Conservation (phyloP, 2,888 invertebrate genomes). For the Erebia aethiops region DNA sequence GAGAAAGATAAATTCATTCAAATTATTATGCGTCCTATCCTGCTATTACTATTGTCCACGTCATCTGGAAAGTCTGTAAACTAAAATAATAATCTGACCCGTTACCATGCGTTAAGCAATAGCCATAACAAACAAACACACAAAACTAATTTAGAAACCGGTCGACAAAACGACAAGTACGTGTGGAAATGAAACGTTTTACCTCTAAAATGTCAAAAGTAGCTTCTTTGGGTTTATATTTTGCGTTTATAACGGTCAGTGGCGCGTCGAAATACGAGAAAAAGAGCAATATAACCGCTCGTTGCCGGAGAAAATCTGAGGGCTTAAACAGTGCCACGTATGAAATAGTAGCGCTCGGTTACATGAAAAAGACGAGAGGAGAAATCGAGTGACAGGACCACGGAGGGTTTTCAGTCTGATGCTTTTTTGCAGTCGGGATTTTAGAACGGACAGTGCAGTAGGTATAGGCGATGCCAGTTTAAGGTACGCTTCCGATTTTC, state of each 20-base stretch:
- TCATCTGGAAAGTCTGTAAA: not conserved
- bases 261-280: slow-evolving; percentile 73
- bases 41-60: not conserved
- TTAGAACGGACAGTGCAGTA: slow-evolving; percentile 68
- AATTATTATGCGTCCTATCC: not conserved
- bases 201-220: slow-evolving; percentile 80
- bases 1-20: too few species aligned
- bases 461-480: slow-evolving; percentile 50
- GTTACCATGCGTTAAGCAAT: not conserved
- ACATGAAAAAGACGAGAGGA: slow-evolving; percentile 82
- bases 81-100: not conserved
- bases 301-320: slow-evolving; percentile 81
- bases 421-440: slow-evolving; percentile 76
- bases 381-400: slow-evolving; percentile 81
- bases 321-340: slow-evolving; percentile 82
- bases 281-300: slow-evolving; percentile 70
- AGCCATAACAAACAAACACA: slow-evolving; percentile 20
- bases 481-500: slow-evolving; percentile 20
- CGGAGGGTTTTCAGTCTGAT: slow-evolving; percentile 75
- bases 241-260: slow-evolving; percentile 81
- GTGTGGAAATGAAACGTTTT: slow-evolving; percentile 75
- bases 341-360: slow-evolving; percentile 81
- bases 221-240: slow-evolving; percentile 81
- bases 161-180: slow-evolving; percentile 57
- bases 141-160: slow-evolving; percentile 33